These are phyloP conservation scores for Chrysomallon squamiferum DNA, from an alignment of 1,140 invertebrate species.

Conservation along the genomic window DNA sequence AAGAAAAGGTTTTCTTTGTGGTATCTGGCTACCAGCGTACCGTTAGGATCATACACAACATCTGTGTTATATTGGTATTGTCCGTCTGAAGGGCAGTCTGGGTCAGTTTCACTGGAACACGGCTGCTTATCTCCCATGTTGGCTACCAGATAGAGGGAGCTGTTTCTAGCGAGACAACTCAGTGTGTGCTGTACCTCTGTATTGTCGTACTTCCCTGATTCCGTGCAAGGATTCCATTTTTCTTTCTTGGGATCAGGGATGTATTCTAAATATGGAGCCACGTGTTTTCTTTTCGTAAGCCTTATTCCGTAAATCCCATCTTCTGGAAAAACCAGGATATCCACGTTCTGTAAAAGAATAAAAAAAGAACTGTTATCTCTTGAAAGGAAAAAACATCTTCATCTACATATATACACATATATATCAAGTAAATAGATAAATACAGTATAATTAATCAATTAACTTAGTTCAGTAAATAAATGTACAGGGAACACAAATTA, in stretches of 20 bases:
- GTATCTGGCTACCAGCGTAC: conserved; percentile 72
- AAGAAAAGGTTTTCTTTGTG: conserved; percentile 72
- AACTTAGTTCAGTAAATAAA: too few relatives aligned
- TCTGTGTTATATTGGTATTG: conserved; percentile 77
- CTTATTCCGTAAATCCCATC: conserved; percentile 66
- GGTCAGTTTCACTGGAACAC: conserved; percentile 61
- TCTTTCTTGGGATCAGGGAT: conserved; percentile 41
- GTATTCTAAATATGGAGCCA: conserved; percentile 43
- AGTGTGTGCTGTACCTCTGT: conserved; percentile 35
- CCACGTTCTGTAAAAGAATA: conserved; percentile 66
- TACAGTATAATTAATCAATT: too few relatives aligned
- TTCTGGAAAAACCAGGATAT: conserved; percentile 88
- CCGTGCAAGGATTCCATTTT: conserved; percentile 39
- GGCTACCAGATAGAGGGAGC: conserved; percentile 72
- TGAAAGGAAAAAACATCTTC: too few relatives aligned
- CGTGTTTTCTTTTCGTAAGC: conserved; percentile 11
- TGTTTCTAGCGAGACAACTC: conserved; percentile 68
- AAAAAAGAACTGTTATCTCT: too few relatives aligned
- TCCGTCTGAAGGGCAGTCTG: conserved; percentile 66
- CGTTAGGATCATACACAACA: conserved; percentile 74
- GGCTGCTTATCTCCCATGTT: conserved; percentile 75
- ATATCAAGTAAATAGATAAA: too few relatives aligned
- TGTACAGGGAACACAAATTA: too few relatives aligned
- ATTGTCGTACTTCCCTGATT: conserved; percentile 11
- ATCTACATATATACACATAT: too few relatives aligned